These are phyloP conservation scores for Sitta europaea DNA, from an alignment of 2,113 vertebrate genomes.

Conservation along the genomic window DNA sequence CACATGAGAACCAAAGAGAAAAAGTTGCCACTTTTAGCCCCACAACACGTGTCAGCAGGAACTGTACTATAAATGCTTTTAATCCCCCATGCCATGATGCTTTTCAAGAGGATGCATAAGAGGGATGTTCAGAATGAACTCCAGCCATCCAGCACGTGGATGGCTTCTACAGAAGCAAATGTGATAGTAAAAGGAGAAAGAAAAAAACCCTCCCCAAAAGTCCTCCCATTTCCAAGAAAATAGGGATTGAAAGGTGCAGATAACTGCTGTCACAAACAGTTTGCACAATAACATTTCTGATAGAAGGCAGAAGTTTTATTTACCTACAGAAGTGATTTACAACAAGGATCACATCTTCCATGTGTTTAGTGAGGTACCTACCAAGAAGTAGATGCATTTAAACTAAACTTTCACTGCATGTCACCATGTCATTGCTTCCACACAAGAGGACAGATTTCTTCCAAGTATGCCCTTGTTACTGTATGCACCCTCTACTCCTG, in stretches of 20 bases:
- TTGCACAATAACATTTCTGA: background rate
- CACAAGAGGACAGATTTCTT: background rate
- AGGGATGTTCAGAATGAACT: background rate
- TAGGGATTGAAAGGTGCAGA: background rate
- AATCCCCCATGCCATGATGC: background rate
- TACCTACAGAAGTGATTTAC: background rate
- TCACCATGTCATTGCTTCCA: background rate
- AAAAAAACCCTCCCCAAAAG: background rate
- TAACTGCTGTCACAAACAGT: background rate
- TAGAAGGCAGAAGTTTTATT: background rate
- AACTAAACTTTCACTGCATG: background rate
- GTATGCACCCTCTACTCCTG: background rate
- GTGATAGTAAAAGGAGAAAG: background rate
- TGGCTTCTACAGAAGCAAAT: background rate
- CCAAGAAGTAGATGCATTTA: background rate
- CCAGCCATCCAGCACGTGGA: background rate
- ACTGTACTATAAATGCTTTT: background rate
- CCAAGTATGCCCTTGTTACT: background rate
- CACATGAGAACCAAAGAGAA: background rate
- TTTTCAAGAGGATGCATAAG: background rate
- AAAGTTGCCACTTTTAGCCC: background rate
- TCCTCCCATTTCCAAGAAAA: background rate
- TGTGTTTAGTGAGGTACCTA: background rate
- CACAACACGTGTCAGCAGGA: background rate
- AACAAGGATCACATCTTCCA: background rate